Percentiles rank a stretch among this genome's conserved stretches.
Conservation (phyloP, 1,140 invertebrate species). For the Campoletis sonorensis region DNA sequence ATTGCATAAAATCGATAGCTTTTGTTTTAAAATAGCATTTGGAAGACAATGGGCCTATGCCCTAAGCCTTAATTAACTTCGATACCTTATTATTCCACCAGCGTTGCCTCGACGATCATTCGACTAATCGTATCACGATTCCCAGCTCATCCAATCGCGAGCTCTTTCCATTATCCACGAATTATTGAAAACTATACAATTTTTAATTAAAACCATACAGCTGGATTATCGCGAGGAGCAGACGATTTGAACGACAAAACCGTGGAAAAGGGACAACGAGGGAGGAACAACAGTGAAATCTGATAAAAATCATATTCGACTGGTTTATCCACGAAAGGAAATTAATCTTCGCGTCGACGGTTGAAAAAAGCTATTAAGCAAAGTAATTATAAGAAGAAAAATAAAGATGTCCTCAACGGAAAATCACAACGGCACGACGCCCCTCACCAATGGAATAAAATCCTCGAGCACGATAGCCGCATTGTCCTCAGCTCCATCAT, state of each 20-base stretch:
- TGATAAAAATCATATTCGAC: too few species aligned
- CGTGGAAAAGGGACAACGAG: too few species aligned
- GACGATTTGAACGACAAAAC: too few species aligned
- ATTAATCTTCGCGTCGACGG: not conserved
- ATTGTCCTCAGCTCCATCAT: slow-evolving; percentile 56
- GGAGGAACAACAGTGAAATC: too few species aligned
- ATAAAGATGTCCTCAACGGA: slow-evolving; percentile 65
- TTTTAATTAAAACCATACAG: not conserved
- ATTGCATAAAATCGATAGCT: too few species aligned
- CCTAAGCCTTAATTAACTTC: too few species aligned
- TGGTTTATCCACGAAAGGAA: not conserved
- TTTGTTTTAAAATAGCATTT: too few species aligned
- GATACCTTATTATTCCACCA: not conserved
- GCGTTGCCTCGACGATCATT: not conserved
- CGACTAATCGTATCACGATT: not conserved
- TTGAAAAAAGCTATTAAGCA: not conserved
- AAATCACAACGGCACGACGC: slow-evolving; percentile 70
- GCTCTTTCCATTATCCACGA: not conserved
- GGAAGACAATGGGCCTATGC: too few species aligned
- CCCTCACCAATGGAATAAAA: slow-evolving; percentile 69
- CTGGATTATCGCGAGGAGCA: too few species aligned
- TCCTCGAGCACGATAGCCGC: slow-evolving; percentile 58
- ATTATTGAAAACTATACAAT: not conserved
- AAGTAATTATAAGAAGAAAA: slow-evolving; percentile 19
- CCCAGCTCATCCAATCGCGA: not conserved